Evolutionary conservation across 2,797 vertebrate genomes (phyloP).

Genomic region (Antennarius maculatus): DNA sequence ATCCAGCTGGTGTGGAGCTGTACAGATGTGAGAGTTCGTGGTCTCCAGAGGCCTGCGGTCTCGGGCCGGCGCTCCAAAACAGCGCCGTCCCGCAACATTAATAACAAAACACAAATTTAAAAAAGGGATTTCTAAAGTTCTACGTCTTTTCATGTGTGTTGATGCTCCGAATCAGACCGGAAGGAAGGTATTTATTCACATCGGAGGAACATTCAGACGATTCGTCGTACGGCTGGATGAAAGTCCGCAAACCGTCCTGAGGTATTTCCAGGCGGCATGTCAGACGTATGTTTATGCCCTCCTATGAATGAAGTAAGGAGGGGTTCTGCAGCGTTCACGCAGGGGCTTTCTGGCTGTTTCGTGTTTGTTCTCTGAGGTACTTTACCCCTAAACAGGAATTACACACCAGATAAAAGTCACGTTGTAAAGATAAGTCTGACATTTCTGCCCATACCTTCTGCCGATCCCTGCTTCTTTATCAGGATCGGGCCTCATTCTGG

Average conservation of each 20-base stretch:
- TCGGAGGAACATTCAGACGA: conserved; percentile 53
- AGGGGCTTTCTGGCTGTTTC: conserved; percentile 5
- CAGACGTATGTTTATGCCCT: too few relatives aligned
- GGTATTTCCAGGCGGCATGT: too few relatives aligned
- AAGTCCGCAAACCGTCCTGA: conserved; percentile 28
- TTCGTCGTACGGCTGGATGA: conserved; percentile 43
- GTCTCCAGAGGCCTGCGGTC: conserved; percentile 75
- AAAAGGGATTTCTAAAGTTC: conserved; percentile 20
- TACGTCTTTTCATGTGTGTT: conserved; percentile 32
- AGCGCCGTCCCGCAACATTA: conserved; percentile 48
- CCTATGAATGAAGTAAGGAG: too few relatives aligned
- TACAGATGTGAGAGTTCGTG: conserved; percentile 84
- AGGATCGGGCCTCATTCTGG: too few relatives aligned
- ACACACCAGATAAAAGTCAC: too few relatives aligned
- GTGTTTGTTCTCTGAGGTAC: too few relatives aligned
- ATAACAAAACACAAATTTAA: conserved; percentile 11
- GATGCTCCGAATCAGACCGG: conserved; percentile 50
- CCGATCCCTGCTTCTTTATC: too few relatives aligned
- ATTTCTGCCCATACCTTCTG: too few relatives aligned
- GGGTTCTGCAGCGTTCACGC: neutral
- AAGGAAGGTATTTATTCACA: conserved; percentile 63
- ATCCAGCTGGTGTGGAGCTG: conserved; percentile 84
- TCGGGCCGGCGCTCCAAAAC: conserved; percentile 73
- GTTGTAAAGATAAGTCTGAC: too few relatives aligned
- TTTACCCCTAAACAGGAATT: too few relatives aligned